Percentiles rank a stretch among this genome's conserved stretches.
These are phyloP conservation scores for Cynaeus angustus DNA, from an alignment of 2,888 invertebrate species.

Conservation along the genomic window DNA sequence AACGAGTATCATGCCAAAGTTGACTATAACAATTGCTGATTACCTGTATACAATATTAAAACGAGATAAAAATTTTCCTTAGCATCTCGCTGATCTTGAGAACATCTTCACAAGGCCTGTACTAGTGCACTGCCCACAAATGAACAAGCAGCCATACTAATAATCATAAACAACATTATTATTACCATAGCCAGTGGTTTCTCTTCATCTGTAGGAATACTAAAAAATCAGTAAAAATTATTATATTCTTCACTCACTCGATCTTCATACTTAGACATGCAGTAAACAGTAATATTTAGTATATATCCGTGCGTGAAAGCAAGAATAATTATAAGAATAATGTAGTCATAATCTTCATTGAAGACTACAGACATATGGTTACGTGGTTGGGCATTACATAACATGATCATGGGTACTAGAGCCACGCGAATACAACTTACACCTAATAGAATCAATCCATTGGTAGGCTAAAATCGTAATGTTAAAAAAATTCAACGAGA, in stretches of 20 bases:
- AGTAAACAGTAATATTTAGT: background rate
- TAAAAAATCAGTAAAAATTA: background rate
- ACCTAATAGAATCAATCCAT: background rate
- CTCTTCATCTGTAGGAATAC: background rate
- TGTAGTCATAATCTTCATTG: background rate
- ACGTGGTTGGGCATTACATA: too few relatives aligned
- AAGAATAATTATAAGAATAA: constrained; percentile 2
- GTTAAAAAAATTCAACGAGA: background rate
- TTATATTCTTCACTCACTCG: too few relatives aligned
- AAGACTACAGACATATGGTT: background rate
- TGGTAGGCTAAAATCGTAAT: background rate
- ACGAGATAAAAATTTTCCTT: too few relatives aligned
- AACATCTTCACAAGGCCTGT: background rate
- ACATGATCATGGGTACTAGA: background rate
- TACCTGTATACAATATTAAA: too few relatives aligned
- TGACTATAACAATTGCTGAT: too few relatives aligned
- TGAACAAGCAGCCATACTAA: background rate
- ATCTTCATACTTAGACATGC: too few relatives aligned
- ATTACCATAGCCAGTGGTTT: background rate
- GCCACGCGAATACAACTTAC: background rate
- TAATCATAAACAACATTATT: background rate
- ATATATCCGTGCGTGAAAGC: background rate
- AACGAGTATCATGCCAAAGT: too few relatives aligned
- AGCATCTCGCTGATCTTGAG: too few relatives aligned
- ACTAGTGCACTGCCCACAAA: background rate